A percentile compares a stretch with the other conserved stretches of the same genome.
phyloP scores from a whole-genome alignment of 2,888 invertebrate species.

The Actias luna region DNA sequence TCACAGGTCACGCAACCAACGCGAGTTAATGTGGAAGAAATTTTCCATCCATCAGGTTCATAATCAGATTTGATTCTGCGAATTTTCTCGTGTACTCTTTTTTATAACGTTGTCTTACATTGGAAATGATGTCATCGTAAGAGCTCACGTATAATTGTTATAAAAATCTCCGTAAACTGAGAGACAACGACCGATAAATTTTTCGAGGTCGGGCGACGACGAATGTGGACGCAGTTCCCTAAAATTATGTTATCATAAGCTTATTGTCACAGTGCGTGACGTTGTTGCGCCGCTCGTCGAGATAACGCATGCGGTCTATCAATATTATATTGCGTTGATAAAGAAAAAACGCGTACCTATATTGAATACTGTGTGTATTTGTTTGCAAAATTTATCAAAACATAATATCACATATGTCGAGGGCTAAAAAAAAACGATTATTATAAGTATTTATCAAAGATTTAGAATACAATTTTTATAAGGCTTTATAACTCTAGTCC shows the following conservation, averaged over 20 bases:
- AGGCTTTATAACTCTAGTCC: no score
- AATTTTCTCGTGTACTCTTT: not conserved
- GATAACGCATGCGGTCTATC: slow-evolving; percentile 28
- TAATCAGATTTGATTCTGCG: slow-evolving; percentile 6
- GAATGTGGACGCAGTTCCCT: slow-evolving; percentile 41
- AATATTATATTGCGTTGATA: slow-evolving; percentile 6
- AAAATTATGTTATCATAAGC: slow-evolving; percentile 53
- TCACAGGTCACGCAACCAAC: slow-evolving; percentile 32
- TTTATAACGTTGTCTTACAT: slow-evolving; percentile 4
- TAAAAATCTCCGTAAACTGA: slow-evolving; percentile 58
- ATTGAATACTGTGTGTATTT: not conserved
- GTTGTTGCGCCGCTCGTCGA: slow-evolving; percentile 24
- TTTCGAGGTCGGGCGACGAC: slow-evolving; percentile 50
- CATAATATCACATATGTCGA: not conserved
- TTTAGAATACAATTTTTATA: no score
- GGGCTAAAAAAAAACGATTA: not conserved
- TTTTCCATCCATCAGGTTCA: slow-evolving; percentile 26
- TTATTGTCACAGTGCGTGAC: slow-evolving; percentile 42
- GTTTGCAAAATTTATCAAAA: not conserved
- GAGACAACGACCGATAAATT: slow-evolving; percentile 68
- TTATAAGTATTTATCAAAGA: not conserved
- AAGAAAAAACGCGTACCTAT: not conserved
- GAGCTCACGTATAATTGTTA: slow-evolving; percentile 20
- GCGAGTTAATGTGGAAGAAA: not conserved
- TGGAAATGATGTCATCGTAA: slow-evolving; percentile 12